phyloP scores from a whole-genome alignment of 2,113 vertebrate genomes.

The Ardeotis arabs region DNA sequence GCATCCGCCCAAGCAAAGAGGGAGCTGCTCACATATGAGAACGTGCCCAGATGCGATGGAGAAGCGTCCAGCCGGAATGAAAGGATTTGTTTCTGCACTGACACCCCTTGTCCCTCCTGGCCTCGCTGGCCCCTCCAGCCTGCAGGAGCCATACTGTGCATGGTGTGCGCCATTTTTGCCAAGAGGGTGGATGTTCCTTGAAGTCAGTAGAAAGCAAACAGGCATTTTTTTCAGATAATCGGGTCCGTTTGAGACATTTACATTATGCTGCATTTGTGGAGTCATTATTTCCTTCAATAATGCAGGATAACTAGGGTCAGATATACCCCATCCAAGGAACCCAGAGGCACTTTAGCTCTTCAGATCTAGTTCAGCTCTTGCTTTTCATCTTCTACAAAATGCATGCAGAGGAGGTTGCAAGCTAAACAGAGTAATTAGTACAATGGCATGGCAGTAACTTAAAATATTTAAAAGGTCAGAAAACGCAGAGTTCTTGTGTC shows the following conservation, averaged over 20 bases:
- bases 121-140: background rate
- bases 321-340: background rate
- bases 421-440: background rate
- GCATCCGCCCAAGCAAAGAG: background rate
- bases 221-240: background rate
- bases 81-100: background rate
- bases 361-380: background rate
- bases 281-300: background rate
- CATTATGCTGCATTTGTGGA: background rate
- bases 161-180: background rate
- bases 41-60: background rate
- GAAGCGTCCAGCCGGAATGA: rapidly evolving
- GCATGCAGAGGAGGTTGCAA: background rate
- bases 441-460: background rate
- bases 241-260: background rate
- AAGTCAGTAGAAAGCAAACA: background rate
- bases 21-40: background rate
- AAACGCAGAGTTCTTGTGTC: background rate
- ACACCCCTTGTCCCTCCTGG: background rate
- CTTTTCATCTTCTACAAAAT: background rate
- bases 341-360: background rate
- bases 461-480: background rate
- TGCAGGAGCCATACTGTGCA: rapidly evolving
- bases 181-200: background rate
- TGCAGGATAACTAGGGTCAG: background rate